Evolutionary conservation across 2,797 vertebrate species (phyloP).

Genomic region (Helarctos malayanus): DNA sequence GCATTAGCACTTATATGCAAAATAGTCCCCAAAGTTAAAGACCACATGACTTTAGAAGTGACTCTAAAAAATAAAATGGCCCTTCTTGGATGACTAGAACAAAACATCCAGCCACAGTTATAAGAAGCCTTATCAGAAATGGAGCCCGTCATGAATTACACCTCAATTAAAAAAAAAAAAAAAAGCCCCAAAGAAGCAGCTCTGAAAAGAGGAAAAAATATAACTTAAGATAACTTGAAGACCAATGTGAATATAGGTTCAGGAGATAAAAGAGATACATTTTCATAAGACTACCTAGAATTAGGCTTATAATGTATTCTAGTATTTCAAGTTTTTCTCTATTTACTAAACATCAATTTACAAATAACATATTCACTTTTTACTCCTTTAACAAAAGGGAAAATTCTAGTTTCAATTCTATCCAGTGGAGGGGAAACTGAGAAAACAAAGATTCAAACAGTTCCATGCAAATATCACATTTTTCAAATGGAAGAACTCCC

Average conservation of each 20-base stretch:
- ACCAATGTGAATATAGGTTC: constrained; percentile 72
- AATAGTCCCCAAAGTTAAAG: constrained; percentile 55
- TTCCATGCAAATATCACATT: constrained; percentile 78
- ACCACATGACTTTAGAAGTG: constrained; percentile 63
- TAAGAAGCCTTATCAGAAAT: constrained; percentile 62
- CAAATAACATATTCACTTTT: constrained; percentile 80
- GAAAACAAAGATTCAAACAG: constrained; percentile 80
- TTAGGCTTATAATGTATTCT: constrained; percentile 75
- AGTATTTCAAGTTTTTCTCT: constrained; percentile 82
- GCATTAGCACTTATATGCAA: constrained; percentile 53
- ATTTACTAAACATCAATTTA: constrained; percentile 85
- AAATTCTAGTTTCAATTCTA: constrained; percentile 78
- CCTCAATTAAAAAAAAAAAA: constrained; percentile 37
- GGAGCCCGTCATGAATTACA: constrained; percentile 71
- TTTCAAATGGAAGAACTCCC: constrained; percentile 79
- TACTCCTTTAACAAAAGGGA: constrained; percentile 83
- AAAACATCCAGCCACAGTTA: constrained; percentile 66
- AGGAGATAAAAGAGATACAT: constrained; percentile 80
- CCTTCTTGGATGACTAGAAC: constrained; percentile 77
- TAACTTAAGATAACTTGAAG: constrained; percentile 87
- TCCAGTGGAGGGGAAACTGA: constrained; percentile 48
- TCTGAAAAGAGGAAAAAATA: constrained; percentile 82
- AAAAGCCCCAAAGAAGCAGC: constrained; percentile 76
- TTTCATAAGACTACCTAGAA: constrained; percentile 75
- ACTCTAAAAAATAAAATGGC: constrained; percentile 68